These are phyloP conservation scores for Drosophila sucinea DNA, from an alignment of 1,140 invertebrate genomes.

Conservation along the genomic window DNA sequence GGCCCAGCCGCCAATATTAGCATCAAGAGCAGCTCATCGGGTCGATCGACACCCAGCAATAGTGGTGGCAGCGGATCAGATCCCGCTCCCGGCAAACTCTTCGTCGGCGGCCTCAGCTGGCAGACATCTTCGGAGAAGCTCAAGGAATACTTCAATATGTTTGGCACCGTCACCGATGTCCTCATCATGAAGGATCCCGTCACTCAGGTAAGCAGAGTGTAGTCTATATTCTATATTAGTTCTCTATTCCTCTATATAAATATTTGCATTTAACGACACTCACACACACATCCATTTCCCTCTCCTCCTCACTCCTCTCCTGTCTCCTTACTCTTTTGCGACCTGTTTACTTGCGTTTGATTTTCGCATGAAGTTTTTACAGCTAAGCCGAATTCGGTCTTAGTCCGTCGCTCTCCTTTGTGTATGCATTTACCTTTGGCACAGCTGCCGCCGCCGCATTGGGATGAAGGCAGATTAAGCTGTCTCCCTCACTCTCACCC, in stretches of 20 bases:
- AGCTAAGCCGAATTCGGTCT: constrained; percentile 48
- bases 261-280: background rate
- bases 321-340: constrained; percentile 21
- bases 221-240: constrained; percentile 31
- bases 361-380: constrained; percentile 42
- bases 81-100: constrained; percentile 93
- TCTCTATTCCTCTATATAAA: constrained; percentile 9
- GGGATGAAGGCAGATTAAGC: constrained; percentile 20
- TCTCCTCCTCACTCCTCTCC: constrained; percentile 14
- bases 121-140: constrained; percentile 95
- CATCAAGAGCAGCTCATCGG: constrained; percentile 85
- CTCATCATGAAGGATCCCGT: constrained; percentile 97
- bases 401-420: constrained; percentile 19
- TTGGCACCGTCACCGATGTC: constrained; percentile 95
- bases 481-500: constrained; percentile 19
- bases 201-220: constrained; percentile 89
- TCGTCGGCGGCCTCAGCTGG: constrained; percentile 95
- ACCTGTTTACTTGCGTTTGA: constrained; percentile 27
- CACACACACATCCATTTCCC: background rate
- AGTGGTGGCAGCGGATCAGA: constrained; percentile 84
- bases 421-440: constrained; percentile 44
- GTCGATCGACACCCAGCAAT: constrained; percentile 88
- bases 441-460: constrained; percentile 47
- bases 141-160: constrained; percentile 95
- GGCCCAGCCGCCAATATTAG: constrained; percentile 46